A percentile compares a stretch with the other conserved stretches of the same genome.
These are phyloP conservation scores for Pipistrellus pipistrellus DNA, from an alignment of 2,797 vertebrate species.

Conservation along the genomic window DNA sequence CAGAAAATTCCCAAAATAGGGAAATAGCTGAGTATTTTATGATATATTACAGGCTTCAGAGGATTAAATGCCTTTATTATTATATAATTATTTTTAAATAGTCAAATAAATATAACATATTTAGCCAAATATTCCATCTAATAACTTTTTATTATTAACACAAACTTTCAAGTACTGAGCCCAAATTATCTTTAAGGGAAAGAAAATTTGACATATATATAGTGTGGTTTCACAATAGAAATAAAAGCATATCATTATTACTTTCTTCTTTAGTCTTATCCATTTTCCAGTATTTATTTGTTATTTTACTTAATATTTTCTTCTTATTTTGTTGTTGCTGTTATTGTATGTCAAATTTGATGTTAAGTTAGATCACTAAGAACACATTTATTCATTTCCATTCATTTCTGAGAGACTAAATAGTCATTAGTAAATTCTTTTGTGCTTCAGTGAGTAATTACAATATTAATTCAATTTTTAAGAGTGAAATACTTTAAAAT, in stretches of 20 bases:
- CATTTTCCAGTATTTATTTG: not conserved
- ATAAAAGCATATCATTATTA: slow-evolving; percentile 24
- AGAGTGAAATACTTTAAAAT: slow-evolving; percentile 63
- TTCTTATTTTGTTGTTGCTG: not conserved
- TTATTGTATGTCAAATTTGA: not conserved
- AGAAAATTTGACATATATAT: not conserved
- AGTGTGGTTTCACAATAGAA: not conserved
- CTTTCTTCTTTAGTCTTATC: not conserved
- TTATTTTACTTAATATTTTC: slow-evolving; percentile 37
- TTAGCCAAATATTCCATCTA: not conserved
- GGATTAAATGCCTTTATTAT: not conserved
- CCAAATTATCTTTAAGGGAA: not conserved
- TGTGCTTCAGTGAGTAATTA: slow-evolving; percentile 28
- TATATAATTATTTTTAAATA: not conserved
- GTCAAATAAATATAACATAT: not conserved
- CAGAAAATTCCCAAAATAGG: not conserved
- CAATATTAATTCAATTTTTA: slow-evolving; percentile 27
- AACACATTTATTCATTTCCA: not conserved
- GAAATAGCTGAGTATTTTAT: not conserved
- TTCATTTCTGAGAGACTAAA: not conserved
- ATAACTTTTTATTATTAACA: not conserved
- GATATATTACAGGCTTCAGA: not conserved
- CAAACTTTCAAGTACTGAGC: not conserved
- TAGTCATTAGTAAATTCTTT: slow-evolving; percentile 28
- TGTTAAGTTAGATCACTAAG: slow-evolving; percentile 30